phyloP scores from a whole-genome alignment of 2,888 invertebrate genomes.

The Epistrophella euchroma region DNA sequence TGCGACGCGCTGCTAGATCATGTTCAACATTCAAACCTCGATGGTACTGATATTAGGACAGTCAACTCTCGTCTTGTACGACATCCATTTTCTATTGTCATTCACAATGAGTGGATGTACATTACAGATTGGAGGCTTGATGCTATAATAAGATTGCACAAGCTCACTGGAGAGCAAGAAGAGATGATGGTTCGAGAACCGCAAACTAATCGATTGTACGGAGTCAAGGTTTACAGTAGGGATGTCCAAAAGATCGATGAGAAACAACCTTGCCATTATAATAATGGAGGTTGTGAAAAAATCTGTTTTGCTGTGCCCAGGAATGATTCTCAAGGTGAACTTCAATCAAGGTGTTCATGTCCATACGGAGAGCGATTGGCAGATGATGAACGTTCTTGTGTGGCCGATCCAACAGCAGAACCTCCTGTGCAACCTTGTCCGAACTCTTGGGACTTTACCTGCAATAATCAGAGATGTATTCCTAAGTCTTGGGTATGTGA shows the following conservation, averaged over 20 bases:
- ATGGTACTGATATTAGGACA: slow-evolving; percentile 95
- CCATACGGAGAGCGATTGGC: slow-evolving; percentile 95
- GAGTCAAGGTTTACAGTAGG: slow-evolving; percentile 94
- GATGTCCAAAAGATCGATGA: slow-evolving; percentile 89
- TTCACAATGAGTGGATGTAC: slow-evolving; percentile 95
- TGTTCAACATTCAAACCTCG: slow-evolving; percentile 95
- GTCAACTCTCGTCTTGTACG: slow-evolving; percentile 93
- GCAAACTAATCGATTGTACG: slow-evolving; percentile 94
- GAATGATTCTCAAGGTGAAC: slow-evolving; percentile 82
- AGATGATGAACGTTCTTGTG: slow-evolving; percentile 89
- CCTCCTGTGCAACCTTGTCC: slow-evolving; percentile 95
- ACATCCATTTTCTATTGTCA: slow-evolving; percentile 96
- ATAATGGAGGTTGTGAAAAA: slow-evolving; percentile 96
- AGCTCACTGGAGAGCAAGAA: slow-evolving; percentile 94
- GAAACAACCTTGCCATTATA: slow-evolving; percentile 92
- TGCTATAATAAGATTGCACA: slow-evolving; percentile 95
- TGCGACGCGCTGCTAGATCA: slow-evolving; percentile 98
- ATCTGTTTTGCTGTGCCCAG: slow-evolving; percentile 96
- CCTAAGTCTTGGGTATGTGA: slow-evolving; percentile 98
- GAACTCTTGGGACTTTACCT: slow-evolving; percentile 96
- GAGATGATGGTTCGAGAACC: slow-evolving; percentile 94
- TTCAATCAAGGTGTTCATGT: slow-evolving; percentile 93
- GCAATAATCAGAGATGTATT: slow-evolving; percentile 95
- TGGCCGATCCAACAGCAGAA: slow-evolving; percentile 92
- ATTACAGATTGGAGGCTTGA: slow-evolving; percentile 99